Evolutionary conservation across 1,140 invertebrate species (phyloP).

Genomic region (Colletes latitarsis): DNA sequence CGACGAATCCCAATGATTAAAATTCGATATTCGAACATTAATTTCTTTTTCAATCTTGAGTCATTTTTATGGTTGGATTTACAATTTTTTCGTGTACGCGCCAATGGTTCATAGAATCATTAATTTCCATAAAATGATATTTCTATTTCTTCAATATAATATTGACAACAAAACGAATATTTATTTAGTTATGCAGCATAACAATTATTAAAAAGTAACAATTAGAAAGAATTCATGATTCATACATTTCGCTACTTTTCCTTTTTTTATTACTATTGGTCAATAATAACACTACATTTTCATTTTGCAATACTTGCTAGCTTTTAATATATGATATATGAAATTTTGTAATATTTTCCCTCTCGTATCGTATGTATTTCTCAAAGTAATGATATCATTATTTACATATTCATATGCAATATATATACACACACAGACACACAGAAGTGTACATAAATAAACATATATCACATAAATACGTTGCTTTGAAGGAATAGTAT

Average conservation of each 20-base stretch:
- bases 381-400: neutral
- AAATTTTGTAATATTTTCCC: neutral
- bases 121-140: slow-evolving; percentile 3
- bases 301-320: neutral
- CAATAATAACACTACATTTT: neutral
- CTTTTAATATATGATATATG: neutral
- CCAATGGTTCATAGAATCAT: neutral
- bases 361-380: neutral
- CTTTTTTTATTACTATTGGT: neutral
- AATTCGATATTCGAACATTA: slow-evolving; percentile 48
- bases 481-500: neutral
- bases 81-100: neutral
- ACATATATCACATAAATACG: neutral
- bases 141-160: neutral
- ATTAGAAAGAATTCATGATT: neutral
- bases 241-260: neutral
- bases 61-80: neutral
- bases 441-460: no score
- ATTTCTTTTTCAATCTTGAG: neutral
- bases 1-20: slow-evolving; percentile 67
- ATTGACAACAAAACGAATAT: neutral
- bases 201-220: no score
- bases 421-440: no score
- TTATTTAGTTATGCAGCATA: neutral
- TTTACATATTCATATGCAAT: neutral